Evolutionary conservation across 2,888 invertebrate species (phyloP), one percentile per base, ranked within the genome.

Genomic region (Fissipunctia ypsillon): DNA sequence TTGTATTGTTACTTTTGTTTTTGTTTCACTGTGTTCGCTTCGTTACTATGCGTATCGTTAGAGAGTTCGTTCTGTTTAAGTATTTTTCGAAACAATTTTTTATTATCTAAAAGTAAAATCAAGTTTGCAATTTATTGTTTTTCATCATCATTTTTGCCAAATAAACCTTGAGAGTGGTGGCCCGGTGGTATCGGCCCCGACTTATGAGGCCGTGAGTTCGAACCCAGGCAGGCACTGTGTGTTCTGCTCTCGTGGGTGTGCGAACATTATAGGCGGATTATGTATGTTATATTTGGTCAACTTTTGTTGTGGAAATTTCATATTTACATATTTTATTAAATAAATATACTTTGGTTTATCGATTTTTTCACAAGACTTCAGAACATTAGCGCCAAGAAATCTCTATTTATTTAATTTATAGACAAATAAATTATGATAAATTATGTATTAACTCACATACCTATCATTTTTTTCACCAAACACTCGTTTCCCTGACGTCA

Each of bases 51-150:
- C 65, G 68, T 86, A 71, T 86, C 84, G 81, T 80, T 77, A 76
- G 25, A 2, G 31, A 66, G 52, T 86, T 86, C 81, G 86, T 81
- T 80, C 84, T 80, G 61, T 86, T 83, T 50, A 77, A 71, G 9
- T 74, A 78, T 67, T 65, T 78, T n/a, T 80, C 69, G 65, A 69
- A 72, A 61, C 74, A 50, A 68, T 75, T 80, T 80, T 80, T 79
- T 71, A 85, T 79, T 67, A 65, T 80, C 69, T 79, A 12, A 2
- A 52, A 45, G 12, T 65, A 5, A 1, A 65, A 38, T 60, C 12
- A 25, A 63, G 35, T 43, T 28, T 19, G 12, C n/a, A 22, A n/a
- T 54, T 7, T 19, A 54, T 2, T 12, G 48, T 14, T n/a, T 14
- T 68, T 67, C 0, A 59, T 10, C 19, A 45, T n/a, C 7, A 31